Evolutionary conservation across 2,888 invertebrate genomes (phyloP), one percentile per base, ranked within the genome.

Genomic region (Apotomis betuletana): DNA sequence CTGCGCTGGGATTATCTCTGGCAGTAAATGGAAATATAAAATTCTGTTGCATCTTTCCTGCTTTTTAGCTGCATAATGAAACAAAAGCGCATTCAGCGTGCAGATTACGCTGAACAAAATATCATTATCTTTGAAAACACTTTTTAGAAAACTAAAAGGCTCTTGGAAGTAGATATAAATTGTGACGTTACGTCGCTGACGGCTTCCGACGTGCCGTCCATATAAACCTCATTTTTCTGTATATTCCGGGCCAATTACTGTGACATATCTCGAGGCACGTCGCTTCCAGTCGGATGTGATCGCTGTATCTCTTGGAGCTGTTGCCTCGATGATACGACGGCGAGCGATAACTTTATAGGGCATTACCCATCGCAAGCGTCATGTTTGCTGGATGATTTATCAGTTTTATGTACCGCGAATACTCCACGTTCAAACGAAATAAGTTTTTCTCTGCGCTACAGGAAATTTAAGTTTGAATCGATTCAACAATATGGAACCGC

Each of bases 381-480:
- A 75, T 77, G 78, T 81, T 78, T 75, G 78, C 77, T 73, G 69
- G 77, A 77, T 81, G 78, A 83, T 81, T 83, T 82, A 81, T 83
- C 80, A 77, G 78, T 76, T 78, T 78, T 79, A 77, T 80, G 77
- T 78, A 78, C 76, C 69, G 76, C 74, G 69, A 76, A 73, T 60
- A 64, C 69, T 69, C 55, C 58, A 38, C 68, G 63, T 10, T 52
- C 41, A 51, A 70, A 60, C 70, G 51, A 57, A 52, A 68, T 49
- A 46, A 52, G 57, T 54, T 72, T 63, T 54, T 63, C 63, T 59
- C 59, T 15, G 59, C 36, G 10, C 5, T 60, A 13, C 60, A 61
- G 67, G 57, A 71, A 67, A 71, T 71, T 71, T 57, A 52, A 44
- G 65, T 49, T 44, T 55, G 67, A 58, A 57, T 55, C 60, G 58